These are phyloP conservation scores for Aspidiotus rigidus DNA, from an alignment of 2,888 invertebrate genomes.

Conservation along the genomic window DNA sequence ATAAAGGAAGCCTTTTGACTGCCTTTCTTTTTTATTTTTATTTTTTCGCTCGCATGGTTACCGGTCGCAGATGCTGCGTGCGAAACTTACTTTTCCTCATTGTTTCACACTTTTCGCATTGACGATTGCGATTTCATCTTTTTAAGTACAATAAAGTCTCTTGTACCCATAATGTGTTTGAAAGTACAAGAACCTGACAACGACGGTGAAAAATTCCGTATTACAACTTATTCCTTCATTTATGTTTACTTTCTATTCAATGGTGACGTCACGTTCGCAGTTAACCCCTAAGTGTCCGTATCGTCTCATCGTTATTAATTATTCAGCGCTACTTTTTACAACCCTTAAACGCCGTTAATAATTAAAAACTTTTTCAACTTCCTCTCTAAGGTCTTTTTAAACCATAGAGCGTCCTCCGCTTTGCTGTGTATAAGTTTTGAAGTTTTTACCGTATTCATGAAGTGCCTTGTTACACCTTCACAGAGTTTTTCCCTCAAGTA, in stretches of 20 bases:
- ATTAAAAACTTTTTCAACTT: constrained; percentile 19
- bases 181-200: too few species aligned
- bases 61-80: too few species aligned
- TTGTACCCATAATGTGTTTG: too few species aligned
- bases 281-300: constrained; percentile 15
- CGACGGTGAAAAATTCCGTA: too few species aligned
- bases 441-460: constrained; percentile 9
- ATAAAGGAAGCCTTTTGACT: too few species aligned
- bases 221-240: neutral
- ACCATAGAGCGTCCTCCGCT: neutral
- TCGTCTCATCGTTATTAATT: constrained; percentile 24
- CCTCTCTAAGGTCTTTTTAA: constrained; percentile 11
- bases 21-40: too few species aligned
- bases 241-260: constrained; percentile 10
- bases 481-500: constrained; percentile 9
- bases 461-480: constrained; percentile 12
- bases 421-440: neutral
- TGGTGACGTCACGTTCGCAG: constrained; percentile 10
- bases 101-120: too few species aligned
- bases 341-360: constrained; percentile 22
- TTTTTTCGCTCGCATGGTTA: too few species aligned
- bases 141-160: too few species aligned
- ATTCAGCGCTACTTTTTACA: constrained; percentile 23
- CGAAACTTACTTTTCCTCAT: too few species aligned
- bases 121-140: too few species aligned